Conservation (phyloP, 2,113 vertebrate genomes). For the Perognathus longimembris region DNA sequence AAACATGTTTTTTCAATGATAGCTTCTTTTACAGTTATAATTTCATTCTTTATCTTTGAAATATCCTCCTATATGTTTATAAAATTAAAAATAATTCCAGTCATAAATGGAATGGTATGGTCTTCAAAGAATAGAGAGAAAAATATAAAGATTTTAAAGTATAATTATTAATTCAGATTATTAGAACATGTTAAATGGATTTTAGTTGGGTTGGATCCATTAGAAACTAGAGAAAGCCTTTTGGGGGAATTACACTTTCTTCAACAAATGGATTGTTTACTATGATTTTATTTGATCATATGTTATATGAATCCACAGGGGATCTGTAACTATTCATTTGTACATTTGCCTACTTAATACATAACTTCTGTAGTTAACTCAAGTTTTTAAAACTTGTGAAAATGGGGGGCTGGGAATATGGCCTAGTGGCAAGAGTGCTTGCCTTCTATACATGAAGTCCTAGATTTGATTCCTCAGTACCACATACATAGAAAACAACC, state of each 20-base stretch:
- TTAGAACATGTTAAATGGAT: constrained; percentile 50
- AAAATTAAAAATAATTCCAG: constrained; percentile 52
- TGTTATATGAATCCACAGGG: constrained; percentile 43
- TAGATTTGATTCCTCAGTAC: no score
- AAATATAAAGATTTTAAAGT: constrained; percentile 46
- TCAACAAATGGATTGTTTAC: constrained; percentile 51
- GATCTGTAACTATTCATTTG: not conserved
- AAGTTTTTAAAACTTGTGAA: constrained; percentile 31
- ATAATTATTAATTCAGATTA: constrained; percentile 57
- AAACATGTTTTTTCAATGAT: constrained; percentile 79
- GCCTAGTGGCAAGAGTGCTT: no score
- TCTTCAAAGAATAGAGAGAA: constrained; percentile 47
- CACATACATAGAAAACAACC: no score
- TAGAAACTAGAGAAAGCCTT: constrained; percentile 1
- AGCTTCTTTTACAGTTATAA: constrained; percentile 78
- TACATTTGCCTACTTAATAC: constrained; percentile 22
- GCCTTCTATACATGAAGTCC: no score
- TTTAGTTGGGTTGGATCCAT: constrained; percentile 29
- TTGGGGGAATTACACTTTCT: constrained; percentile 52
- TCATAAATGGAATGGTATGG: not conserved
- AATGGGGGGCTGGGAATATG: no score
- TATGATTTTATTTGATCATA: constrained; percentile 33
- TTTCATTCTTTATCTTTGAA: constrained; percentile 78
- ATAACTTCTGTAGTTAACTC: constrained; percentile 22
- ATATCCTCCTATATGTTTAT: constrained; percentile 85